Conservation (phyloP, 2,797 vertebrate genomes). For the Parauchenoglanis punctatus region DNA sequence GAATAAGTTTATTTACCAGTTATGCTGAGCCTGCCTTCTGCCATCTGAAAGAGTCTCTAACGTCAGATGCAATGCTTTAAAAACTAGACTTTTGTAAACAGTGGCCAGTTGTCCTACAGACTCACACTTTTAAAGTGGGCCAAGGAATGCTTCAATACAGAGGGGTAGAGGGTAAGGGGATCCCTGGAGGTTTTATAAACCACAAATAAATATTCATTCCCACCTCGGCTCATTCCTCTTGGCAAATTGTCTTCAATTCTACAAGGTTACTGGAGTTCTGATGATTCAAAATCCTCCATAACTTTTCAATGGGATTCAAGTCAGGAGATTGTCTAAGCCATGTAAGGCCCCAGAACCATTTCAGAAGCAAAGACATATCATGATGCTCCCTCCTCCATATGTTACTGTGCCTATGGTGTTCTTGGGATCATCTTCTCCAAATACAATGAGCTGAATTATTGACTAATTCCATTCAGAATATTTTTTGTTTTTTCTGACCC, state of each 20-base stretch:
- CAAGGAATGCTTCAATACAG: not conserved
- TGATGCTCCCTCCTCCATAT: not conserved
- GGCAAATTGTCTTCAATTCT: not conserved
- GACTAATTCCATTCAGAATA: not conserved
- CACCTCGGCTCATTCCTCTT: not conserved
- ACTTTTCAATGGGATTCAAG: not conserved
- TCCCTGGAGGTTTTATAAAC: not conserved
- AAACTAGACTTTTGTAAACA: not conserved
- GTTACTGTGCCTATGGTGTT: not conserved
- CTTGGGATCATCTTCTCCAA: not conserved
- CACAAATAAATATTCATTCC: not conserved
- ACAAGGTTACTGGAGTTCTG: not conserved
- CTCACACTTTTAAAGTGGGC: not conserved
- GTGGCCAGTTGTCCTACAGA: not conserved
- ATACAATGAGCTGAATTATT: not conserved
- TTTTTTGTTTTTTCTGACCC: not conserved
- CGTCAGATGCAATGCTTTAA: not conserved
- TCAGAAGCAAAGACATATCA: not conserved
- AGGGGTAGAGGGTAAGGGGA: not conserved
- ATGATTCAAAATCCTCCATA: not conserved
- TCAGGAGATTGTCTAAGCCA: not conserved
- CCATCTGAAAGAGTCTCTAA: not conserved
- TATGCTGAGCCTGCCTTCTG: not conserved
- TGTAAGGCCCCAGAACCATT: not conserved
- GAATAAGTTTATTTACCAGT: constrained; percentile 22